Evolutionary conservation across 1,140 invertebrate genomes (phyloP).

Genomic region (Olivierus martensii): DNA sequence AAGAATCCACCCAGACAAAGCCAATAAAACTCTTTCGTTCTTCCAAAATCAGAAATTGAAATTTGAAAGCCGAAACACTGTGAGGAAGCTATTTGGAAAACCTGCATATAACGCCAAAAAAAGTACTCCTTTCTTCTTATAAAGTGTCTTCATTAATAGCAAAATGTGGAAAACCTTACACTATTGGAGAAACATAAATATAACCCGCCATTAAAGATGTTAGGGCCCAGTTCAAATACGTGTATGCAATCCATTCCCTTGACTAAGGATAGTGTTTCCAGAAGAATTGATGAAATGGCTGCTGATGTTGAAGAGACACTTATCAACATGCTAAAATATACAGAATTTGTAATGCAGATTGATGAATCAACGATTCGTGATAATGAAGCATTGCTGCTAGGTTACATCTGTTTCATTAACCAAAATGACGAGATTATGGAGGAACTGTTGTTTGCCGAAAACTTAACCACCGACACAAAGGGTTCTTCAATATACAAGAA

Average conservation of each 20-base stretch:
- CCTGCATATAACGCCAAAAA: too few relatives aligned
- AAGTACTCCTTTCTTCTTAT: too few relatives aligned
- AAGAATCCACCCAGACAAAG: too few relatives aligned
- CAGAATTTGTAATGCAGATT: background rate
- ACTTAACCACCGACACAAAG: conserved; percentile 8
- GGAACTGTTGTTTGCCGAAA: conserved; percentile 6
- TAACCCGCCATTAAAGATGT: too few relatives aligned
- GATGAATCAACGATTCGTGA: background rate
- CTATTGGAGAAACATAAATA: too few relatives aligned
- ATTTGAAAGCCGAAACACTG: too few relatives aligned
- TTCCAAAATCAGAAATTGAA: too few relatives aligned
- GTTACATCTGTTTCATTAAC: background rate
- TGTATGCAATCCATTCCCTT: background rate
- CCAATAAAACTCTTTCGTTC: too few relatives aligned
- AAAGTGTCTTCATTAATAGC: too few relatives aligned
- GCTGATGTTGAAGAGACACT: background rate
- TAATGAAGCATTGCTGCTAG: background rate
- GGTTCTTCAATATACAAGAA: conserved; percentile 3
- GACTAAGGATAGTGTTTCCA: background rate
- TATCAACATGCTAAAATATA: background rate
- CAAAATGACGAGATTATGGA: background rate
- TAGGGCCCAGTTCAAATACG: background rate
- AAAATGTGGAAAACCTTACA: too few relatives aligned
- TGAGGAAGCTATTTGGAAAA: too few relatives aligned
- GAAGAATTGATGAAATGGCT: conserved; percentile 1